Evolutionary conservation across 1,140 invertebrate species (phyloP).

Genomic region (Chlorops oryzae): DNA sequence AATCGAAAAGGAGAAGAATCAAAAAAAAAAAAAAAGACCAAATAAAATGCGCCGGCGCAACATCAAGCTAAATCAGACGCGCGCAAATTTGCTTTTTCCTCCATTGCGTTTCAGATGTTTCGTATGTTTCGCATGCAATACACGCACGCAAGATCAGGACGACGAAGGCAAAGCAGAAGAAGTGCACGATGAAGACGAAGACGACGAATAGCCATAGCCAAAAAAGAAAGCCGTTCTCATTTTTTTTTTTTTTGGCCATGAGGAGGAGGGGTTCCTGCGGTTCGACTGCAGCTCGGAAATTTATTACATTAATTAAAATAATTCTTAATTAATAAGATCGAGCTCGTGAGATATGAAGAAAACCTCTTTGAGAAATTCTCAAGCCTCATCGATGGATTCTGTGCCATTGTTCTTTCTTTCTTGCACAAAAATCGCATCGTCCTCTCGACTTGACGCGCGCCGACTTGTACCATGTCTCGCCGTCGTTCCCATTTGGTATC

Average conservation of each 20-base stretch:
- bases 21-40: background rate
- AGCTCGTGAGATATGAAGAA: constrained; percentile 5
- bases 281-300: constrained; percentile 22
- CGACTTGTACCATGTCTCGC: background rate
- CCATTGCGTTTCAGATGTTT: background rate
- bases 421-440: constrained; percentile 6
- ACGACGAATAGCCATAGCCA: too few relatives aligned
- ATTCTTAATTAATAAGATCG: constrained; percentile 47
- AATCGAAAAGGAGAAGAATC: background rate
- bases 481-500: background rate
- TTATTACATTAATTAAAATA: constrained; percentile 48
- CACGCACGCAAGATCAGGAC: too few relatives aligned
- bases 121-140: too few relatives aligned
- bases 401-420: too few relatives aligned
- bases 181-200: too few relatives aligned
- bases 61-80: background rate
- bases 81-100: background rate
- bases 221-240: too few relatives aligned
- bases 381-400: background rate
- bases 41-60: background rate
- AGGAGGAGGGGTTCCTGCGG: too few relatives aligned
- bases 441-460: background rate
- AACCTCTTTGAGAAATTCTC: background rate
- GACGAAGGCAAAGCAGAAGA: background rate
- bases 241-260: too few relatives aligned